A percentile compares a stretch with the other conserved stretches of the same genome.
Conservation (phyloP, 2,113 vertebrate species). For the Atractosteus spatula region DNA sequence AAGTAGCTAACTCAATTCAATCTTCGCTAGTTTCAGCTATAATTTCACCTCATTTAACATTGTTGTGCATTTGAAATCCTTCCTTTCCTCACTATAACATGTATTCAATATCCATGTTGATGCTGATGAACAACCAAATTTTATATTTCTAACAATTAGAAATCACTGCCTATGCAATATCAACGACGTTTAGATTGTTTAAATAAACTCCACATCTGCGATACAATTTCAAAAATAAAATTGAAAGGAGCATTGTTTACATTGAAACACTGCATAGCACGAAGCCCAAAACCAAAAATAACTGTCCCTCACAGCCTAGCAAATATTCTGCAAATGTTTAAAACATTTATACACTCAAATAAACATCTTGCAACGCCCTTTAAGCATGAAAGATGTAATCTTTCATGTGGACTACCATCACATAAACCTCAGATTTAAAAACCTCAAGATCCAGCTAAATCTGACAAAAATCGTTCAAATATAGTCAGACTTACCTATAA, state of each 20-base stretch:
- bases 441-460: conserved; percentile 18
- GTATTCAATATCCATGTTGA: no score
- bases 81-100: no score
- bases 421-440: conserved; percentile 8
- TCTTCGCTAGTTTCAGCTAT: no score
- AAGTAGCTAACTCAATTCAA: background rate
- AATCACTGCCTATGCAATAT: no score
- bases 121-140: no score
- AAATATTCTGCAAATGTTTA: conserved; percentile 9
- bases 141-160: no score
- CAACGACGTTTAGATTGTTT: no score
- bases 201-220: no score
- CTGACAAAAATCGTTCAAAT: conserved; percentile 27
- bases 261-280: conserved; percentile 45
- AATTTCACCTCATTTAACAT: no score
- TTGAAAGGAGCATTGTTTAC: conserved; percentile 36
- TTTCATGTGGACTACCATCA: background rate
- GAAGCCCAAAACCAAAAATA: conserved; percentile 39
- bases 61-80: no score
- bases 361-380: no score
- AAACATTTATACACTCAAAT: background rate
- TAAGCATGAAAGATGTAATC: no score
- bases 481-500: conserved; percentile 55
- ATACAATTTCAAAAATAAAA: background rate
- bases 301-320: background rate